These are phyloP conservation scores for Pantherophis vulpinus DNA, from an alignment of 2,797 vertebrate species.

Conservation along the genomic window DNA sequence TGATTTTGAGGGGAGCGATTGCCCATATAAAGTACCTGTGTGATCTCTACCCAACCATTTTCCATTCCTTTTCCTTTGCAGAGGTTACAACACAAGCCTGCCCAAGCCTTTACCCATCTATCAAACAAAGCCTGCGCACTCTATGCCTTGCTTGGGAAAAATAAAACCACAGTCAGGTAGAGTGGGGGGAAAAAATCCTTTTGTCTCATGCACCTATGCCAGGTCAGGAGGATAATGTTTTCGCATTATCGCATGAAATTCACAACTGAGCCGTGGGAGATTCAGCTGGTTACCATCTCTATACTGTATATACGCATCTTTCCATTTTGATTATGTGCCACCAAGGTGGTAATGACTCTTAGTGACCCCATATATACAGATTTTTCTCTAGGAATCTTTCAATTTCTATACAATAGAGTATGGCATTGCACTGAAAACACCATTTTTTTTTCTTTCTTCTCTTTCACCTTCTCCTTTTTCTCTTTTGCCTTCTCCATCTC, in stretches of 20 bases:
- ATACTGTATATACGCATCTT: neutral
- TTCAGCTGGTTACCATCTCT: neutral
- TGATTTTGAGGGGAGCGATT: neutral
- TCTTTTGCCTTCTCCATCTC: neutral
- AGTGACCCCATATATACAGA: neutral
- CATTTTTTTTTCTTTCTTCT: neutral
- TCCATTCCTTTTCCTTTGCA: conserved; percentile 39
- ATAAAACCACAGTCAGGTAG: conserved; percentile 71
- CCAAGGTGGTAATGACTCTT: neutral
- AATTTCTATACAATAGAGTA: neutral
- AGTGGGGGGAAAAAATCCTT: neutral
- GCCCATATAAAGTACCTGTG: neutral
- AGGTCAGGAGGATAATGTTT: fast-evolving
- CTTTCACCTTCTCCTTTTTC: no score
- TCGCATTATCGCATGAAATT: fast-evolving
- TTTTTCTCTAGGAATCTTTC: fast-evolving
- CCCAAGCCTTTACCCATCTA: conserved; percentile 65
- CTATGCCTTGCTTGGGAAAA: conserved; percentile 59
- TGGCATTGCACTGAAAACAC: neutral
- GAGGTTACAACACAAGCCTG: conserved; percentile 67
- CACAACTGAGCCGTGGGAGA: fast-evolving
- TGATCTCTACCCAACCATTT: neutral
- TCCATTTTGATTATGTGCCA: neutral
- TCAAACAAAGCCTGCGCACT: conserved; percentile 69
- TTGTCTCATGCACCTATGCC: fast-evolving